phyloP scores from a whole-genome alignment of 1,140 invertebrate genomes.

The Diabrotica undecimpunctata region DNA sequence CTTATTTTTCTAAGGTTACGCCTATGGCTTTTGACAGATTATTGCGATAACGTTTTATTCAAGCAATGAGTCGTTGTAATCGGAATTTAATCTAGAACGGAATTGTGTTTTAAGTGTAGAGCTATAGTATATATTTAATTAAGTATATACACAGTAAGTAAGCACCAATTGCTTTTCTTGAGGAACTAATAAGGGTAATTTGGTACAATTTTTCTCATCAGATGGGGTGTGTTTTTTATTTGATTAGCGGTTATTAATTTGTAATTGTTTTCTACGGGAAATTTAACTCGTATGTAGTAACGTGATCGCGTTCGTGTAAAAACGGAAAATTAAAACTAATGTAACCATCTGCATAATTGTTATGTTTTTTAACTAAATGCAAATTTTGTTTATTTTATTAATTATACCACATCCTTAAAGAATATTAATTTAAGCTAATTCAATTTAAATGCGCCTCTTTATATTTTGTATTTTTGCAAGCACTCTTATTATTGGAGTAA shows the following conservation, averaged over 20 bases:
- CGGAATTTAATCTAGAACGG: slow-evolving; percentile 16
- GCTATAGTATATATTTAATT: slow-evolving; percentile 15
- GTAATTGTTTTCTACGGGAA: slow-evolving; percentile 1
- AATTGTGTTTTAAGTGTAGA: slow-evolving; percentile 18
- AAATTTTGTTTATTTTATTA: too few species aligned
- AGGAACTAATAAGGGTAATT: slow-evolving; percentile 14
- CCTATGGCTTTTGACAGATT: slow-evolving; percentile 8
- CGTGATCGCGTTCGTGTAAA: too few species aligned
- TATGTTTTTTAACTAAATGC: too few species aligned
- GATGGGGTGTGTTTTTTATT: slow-evolving; percentile 1
- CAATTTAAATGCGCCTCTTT: too few species aligned
- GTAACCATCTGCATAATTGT: too few species aligned
- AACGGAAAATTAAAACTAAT: too few species aligned
- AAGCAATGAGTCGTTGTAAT: slow-evolving; percentile 19
- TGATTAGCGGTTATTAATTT: slow-evolving; percentile 11
- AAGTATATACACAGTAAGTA: slow-evolving; percentile 8
- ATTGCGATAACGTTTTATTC: slow-evolving; percentile 12
- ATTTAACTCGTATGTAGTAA: too few species aligned
- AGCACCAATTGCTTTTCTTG: slow-evolving; percentile 7
- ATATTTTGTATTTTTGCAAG: too few species aligned
- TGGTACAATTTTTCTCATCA: slow-evolving; percentile 7
- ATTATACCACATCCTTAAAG: too few species aligned
- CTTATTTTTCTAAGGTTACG: not conserved
- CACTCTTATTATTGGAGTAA: too few species aligned
- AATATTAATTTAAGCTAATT: too few species aligned